Base-by-base conservation (phyloP, 2,888 invertebrate species). In the Allolobophora icterica region DNA sequence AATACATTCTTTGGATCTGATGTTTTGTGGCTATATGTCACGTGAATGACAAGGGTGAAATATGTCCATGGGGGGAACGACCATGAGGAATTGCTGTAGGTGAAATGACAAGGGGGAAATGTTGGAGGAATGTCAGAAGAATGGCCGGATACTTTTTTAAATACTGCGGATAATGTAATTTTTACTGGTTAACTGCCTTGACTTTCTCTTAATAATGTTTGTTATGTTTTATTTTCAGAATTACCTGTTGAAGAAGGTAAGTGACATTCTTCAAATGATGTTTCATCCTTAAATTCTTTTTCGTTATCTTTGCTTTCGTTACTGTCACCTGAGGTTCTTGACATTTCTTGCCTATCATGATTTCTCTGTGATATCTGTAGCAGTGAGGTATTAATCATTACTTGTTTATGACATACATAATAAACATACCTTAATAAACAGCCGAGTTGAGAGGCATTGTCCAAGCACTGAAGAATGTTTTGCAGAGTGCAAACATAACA, bases 211-310 rank as follows among this genome's bases (percentile, higher is more conserved):
- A 2, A 89, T 38, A 42, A 89, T 24, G 13, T 5, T 91, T 87
- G 90, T 96, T 96, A 96, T 96, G 95, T 96, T 71, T n/a, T 96
- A 96, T 96, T 97, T 98, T 95, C 98, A 99, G 99, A 99, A 97
- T 97, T 99, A 96, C 99, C 99, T 95, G 97, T 98, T 94, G 99
- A 99, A 97, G 99, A 99, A 97, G 99, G 98, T 98, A 96, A 97
- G 97, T n/a, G 71, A 71, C n/a, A n/a, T 8, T 71, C n/a, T 71
- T 71, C 71, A n/a, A 71, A n/a, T 11, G 8, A n/a, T 71, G 71
- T n/a, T 71, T 71, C 8, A 1, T 71, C 1, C 71, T n/a, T 30
- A 6, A 1, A 30, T 71, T 30, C 71, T 71, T 71, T 52, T n/a
- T 71, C n/a, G 8, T n/a, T 71, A 71, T 71, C 11, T 71, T 71